Conservation (phyloP, 2,797 vertebrate species). For the Cephalopachus bancanus region DNA sequence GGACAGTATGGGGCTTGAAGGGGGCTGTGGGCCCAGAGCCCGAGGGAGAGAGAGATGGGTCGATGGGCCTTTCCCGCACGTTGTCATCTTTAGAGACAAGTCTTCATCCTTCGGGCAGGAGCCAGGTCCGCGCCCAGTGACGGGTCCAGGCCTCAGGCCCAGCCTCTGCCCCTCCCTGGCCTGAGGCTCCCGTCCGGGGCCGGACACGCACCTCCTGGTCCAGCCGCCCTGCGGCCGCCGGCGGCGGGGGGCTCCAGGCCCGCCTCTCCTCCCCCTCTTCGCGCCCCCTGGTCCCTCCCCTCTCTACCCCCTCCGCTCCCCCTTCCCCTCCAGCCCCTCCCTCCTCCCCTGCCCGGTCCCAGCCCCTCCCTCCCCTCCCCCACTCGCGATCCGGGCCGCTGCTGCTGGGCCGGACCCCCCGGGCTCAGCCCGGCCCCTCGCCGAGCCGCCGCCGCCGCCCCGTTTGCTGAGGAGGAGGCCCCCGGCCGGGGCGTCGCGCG, state of each 20-base stretch:
- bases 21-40: neutral
- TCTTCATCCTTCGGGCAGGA: slow-evolving; percentile 57
- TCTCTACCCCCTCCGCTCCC: slow-evolving; percentile 22
- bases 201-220: slow-evolving; percentile 55
- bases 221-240: slow-evolving; percentile 10
- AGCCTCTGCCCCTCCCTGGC: slow-evolving; percentile 66
- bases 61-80: neutral
- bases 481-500: slow-evolving; percentile 70
- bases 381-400: slow-evolving; percentile 75
- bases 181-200: slow-evolving; percentile 53
- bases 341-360: slow-evolving; percentile 78
- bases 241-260: slow-evolving; percentile 62
- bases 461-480: slow-evolving; percentile 83
- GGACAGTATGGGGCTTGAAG: neutral
- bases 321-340: slow-evolving; percentile 68
- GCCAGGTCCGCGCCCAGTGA: neutral
- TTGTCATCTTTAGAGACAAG: slow-evolving; percentile 56
- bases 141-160: slow-evolving; percentile 65
- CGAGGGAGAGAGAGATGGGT: neutral
- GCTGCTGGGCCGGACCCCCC: slow-evolving; percentile 79
- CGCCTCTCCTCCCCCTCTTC: slow-evolving; percentile 75
- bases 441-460: slow-evolving; percentile 80
- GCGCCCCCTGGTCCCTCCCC: slow-evolving; percentile 77
- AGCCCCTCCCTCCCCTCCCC: slow-evolving; percentile 81
- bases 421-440: slow-evolving; percentile 80